phyloP scores from a whole-genome alignment of 2,888 invertebrate species.

The Dasysyrphus albostriatus region DNA sequence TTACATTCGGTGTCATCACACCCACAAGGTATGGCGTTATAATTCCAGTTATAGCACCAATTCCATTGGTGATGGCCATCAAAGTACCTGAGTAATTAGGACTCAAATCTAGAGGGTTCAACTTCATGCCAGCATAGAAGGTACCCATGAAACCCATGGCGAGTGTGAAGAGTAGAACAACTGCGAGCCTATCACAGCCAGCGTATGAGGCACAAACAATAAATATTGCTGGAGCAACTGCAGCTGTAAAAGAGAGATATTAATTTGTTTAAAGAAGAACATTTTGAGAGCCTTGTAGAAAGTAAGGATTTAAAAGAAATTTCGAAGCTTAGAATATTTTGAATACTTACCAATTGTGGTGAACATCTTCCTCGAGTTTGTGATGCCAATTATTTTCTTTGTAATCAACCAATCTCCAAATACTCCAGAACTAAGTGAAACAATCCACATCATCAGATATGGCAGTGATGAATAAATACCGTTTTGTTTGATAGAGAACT shows the following conservation, averaged over 20 bases:
- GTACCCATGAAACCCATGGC: slow-evolving; percentile 90
- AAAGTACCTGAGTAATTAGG: slow-evolving; percentile 88
- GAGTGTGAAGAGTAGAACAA: slow-evolving; percentile 87
- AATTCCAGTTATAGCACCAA: slow-evolving; percentile 88
- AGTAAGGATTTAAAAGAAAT: not conserved
- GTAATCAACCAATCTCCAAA: slow-evolving; percentile 89
- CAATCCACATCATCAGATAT: slow-evolving; percentile 87
- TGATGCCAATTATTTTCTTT: slow-evolving; percentile 85
- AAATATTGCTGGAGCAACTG: slow-evolving; percentile 88
- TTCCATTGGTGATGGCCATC: slow-evolving; percentile 88
- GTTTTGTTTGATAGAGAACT: slow-evolving; percentile 86
- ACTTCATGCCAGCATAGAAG: slow-evolving; percentile 88
- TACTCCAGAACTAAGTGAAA: slow-evolving; percentile 86
- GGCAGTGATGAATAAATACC: slow-evolving; percentile 87
- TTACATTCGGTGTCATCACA: slow-evolving; percentile 86
- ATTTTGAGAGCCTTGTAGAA: too few species aligned
- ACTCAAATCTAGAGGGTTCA: slow-evolving; percentile 87
- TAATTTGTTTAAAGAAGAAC: not conserved
- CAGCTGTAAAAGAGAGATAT: slow-evolving; percentile 84
- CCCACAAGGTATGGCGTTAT: slow-evolving; percentile 88
- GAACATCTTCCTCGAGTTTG: slow-evolving; percentile 84
- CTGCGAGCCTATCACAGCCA: slow-evolving; percentile 87
- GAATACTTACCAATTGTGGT: slow-evolving; percentile 87
- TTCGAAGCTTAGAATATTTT: not conserved
- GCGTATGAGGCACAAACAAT: slow-evolving; percentile 89